phyloP scores from a whole-genome alignment of 2,888 invertebrate species.

The Calameuta filiformis region DNA sequence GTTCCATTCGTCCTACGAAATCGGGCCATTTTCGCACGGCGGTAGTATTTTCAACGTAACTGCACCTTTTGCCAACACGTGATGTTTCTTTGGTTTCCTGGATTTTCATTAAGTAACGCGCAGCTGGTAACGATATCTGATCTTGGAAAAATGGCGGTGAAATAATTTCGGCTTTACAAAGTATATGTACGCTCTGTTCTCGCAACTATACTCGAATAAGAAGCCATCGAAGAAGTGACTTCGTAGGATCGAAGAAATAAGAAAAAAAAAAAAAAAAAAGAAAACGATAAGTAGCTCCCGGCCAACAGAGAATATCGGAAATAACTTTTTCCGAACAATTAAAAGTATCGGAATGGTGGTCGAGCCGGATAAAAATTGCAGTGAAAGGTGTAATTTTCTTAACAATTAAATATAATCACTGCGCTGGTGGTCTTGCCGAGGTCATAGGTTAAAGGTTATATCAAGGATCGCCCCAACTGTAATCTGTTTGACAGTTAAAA shows the following conservation, averaged over 20 bases:
- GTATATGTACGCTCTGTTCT: neutral
- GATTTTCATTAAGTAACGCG: neutral
- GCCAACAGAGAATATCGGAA: neutral
- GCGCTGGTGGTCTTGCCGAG: neutral
- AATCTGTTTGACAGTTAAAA: neutral
- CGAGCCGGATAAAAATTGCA: neutral
- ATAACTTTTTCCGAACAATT: neutral
- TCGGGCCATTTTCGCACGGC: neutral
- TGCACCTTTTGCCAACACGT: neutral
- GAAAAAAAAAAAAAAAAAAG: conserved; percentile 9
- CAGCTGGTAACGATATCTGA: neutral
- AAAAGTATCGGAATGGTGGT: neutral
- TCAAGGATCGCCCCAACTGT: neutral
- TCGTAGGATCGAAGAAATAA: neutral
- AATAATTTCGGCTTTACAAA: neutral
- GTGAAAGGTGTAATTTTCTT: neutral
- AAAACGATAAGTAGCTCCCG: neutral
- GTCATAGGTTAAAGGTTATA: neutral
- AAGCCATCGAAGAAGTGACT: neutral
- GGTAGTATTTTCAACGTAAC: neutral
- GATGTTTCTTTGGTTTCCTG: neutral
- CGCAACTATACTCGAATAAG: neutral
- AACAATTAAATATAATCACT: neutral
- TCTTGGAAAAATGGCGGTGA: neutral
- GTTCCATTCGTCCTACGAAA: neutral